Base-by-base conservation (phyloP, 2,797 vertebrate species). In the Poecilia wingei region DNA sequence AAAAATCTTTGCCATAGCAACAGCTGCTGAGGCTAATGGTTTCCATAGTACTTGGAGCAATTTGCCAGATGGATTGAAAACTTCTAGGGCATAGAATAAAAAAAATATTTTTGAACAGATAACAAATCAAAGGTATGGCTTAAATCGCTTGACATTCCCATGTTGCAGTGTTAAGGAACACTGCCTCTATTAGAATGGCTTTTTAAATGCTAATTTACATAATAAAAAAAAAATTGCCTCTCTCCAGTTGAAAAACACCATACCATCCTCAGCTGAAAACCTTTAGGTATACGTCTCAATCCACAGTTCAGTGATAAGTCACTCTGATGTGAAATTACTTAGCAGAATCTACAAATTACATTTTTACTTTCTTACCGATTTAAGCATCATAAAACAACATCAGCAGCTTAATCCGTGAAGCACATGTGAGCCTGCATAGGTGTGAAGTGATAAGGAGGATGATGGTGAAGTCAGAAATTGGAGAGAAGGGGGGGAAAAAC, bases 281-380 rank as follows among this genome's bases (percentile, higher is more conserved):
- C 77, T 81, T 22, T 45, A 82, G 81, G 81, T 84, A 83, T 86
- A 73, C 20, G 72, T 81, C 79, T 81, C 72, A 57, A 85, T 85
- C 78, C 69, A 79, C 74, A 80, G 16, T 79, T 25, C 72, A 47
- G 74, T 71, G 85, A 87, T 92, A 86, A 92, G 93, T 94, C 90
- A 88, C 80, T 75, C 16, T 76, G 79, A 87, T 91, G 83, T 86
- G 79, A 89, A 94, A 92, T 89, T 85, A 88, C 85, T 76, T 82
- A 76, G 77, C 71, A 82, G 43, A 85, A 89, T 83, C 73, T 79
- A 79, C 78, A 75, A 61, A 83, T 91, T 90, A 80, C 72, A 82
- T 77, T 74, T 71, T 80, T 87, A 89, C 87, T 87, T 81, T 85
- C 73, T 36, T 74, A 69, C 36, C 78, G 69, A 90, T 89, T 90